Evolutionary conservation across 1,140 invertebrate species (phyloP).

Genomic region (Ladona fulva): DNA sequence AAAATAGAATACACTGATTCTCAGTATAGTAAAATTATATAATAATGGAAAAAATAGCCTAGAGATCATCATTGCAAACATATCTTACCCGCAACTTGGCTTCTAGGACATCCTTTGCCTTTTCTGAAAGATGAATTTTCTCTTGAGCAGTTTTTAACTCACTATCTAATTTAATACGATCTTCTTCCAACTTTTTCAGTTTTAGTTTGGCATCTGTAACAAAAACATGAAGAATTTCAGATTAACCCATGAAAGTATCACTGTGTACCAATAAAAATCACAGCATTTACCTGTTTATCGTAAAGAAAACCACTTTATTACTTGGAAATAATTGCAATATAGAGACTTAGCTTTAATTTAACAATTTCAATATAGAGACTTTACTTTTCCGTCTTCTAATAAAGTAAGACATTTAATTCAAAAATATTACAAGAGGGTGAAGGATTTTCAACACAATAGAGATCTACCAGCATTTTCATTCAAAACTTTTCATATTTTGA

Average conservation of each 20-base stretch:
- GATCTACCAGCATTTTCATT: too few relatives aligned
- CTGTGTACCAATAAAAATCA: conserved; percentile 16
- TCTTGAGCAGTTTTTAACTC: conserved; percentile 54
- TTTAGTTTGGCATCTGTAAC: conserved; percentile 52
- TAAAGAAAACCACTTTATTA: not conserved
- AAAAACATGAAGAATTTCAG: conserved; percentile 18
- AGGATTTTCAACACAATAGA: too few relatives aligned
- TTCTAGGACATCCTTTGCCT: conserved; percentile 53
- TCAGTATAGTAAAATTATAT: too few relatives aligned
- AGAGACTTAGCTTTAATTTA: too few relatives aligned
- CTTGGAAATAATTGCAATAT: conserved; percentile 12
- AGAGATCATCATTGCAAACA: not conserved
- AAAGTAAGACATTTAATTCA: too few relatives aligned
- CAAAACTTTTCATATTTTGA: too few relatives aligned
- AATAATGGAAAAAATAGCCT: too few relatives aligned
- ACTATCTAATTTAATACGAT: conserved; percentile 52
- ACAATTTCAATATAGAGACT: too few relatives aligned
- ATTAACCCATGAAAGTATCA: not conserved
- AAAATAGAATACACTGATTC: too few relatives aligned
- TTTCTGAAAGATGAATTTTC: conserved; percentile 56
- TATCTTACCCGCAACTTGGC: conserved; percentile 46
- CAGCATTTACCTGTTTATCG: too few relatives aligned
- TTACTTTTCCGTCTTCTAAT: too few relatives aligned
- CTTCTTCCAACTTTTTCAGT: conserved; percentile 55
- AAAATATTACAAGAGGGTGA: too few relatives aligned